Evolutionary conservation across 2,113 vertebrate genomes (phyloP).

Genomic region (Varanus salvator): DNA sequence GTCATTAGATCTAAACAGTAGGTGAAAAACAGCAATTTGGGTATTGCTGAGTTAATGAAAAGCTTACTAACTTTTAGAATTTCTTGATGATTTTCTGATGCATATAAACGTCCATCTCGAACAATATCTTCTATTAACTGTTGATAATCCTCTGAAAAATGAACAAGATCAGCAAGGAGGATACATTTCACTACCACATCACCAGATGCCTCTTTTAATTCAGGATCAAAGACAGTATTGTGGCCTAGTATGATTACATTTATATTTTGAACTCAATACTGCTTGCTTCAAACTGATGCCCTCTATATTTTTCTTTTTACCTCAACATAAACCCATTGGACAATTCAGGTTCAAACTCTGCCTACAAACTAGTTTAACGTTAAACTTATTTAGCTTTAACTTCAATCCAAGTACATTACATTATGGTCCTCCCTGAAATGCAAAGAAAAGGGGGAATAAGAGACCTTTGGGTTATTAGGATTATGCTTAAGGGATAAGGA

Average conservation of each 20-base stretch:
- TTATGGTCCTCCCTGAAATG: background rate
- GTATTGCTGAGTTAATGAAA: constrained; percentile 19
- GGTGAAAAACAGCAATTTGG: background rate
- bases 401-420: background rate
- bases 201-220: background rate
- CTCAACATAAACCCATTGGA: background rate
- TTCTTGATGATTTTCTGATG: constrained; percentile 95
- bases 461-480: background rate
- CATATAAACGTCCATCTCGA: constrained; percentile 90
- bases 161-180: constrained; percentile 19
- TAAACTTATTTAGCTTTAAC: background rate
- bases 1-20: background rate
- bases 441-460: background rate
- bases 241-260: background rate
- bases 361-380: background rate
- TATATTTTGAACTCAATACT: constrained; percentile 8
- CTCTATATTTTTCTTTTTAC: background rate
- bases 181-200: background rate
- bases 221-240: background rate
- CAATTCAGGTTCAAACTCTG: background rate
- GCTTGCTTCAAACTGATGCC: constrained; percentile 25
- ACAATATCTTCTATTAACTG: constrained; percentile 95
- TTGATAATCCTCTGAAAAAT: constrained; percentile 91
- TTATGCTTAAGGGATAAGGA: background rate
- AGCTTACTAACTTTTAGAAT: constrained; percentile 86